phyloP scores from a whole-genome alignment of 2,113 vertebrate genomes.

The Etheostoma cragini region DNA sequence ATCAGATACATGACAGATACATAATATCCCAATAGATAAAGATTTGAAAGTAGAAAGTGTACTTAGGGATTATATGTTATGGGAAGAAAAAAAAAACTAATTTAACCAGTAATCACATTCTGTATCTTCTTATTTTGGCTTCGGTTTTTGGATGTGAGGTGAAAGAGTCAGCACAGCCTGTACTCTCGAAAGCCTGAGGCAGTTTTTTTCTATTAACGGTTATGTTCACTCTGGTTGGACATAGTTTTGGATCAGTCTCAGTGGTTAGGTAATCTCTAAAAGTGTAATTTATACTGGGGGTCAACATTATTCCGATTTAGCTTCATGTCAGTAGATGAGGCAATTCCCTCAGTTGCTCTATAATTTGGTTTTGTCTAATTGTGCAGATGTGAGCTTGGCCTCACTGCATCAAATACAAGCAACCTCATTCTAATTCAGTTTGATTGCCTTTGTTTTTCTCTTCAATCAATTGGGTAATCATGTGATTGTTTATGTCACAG shows the following conservation, averaged over 20 bases:
- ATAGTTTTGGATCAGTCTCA: constrained; percentile 63
- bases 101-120: constrained; percentile 15
- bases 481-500: constrained; percentile 20
- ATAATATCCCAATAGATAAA: constrained; percentile 38
- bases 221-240: constrained; percentile 54
- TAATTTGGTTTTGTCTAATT: constrained; percentile 57
- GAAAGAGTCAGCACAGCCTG: constrained; percentile 18
- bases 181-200: constrained; percentile 31
- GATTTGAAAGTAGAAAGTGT: constrained; percentile 19
- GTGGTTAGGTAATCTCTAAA: constrained; percentile 72
- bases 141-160: background rate
- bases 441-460: constrained; percentile 38
- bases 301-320: constrained; percentile 46
- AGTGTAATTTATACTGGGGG: constrained; percentile 48
- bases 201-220: constrained; percentile 70
- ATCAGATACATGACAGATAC: constrained; percentile 6
- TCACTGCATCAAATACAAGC: constrained; percentile 28
- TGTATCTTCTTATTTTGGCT: constrained; percentile 5
- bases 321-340: constrained; percentile 56
- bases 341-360: constrained; percentile 35
- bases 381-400: constrained; percentile 25
- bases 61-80: constrained; percentile 30
- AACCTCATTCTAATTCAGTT: constrained; percentile 47
- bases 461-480: constrained; percentile 40
- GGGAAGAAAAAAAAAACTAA: constrained; percentile 35